Conservation (phyloP, 2,113 vertebrate species). For the Meles meles region DNA sequence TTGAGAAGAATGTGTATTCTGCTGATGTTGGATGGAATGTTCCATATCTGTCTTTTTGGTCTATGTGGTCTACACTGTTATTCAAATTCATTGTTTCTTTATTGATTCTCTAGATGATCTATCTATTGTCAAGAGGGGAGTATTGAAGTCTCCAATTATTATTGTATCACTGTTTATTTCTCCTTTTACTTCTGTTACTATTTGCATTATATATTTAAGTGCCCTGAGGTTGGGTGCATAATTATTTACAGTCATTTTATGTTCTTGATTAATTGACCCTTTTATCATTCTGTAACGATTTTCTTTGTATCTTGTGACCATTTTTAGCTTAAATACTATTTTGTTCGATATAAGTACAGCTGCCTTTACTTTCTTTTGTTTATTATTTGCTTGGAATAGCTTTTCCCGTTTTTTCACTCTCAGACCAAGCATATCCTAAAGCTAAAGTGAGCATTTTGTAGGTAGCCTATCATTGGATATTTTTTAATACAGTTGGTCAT, state of each 20-base stretch:
- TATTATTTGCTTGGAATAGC: background rate
- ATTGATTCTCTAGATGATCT: background rate
- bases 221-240: background rate
- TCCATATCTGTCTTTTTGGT: background rate
- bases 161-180: background rate
- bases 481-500: background rate
- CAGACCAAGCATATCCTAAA: background rate
- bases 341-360: background rate
- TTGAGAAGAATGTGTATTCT: background rate
- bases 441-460: background rate
- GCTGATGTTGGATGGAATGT: background rate
- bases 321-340: background rate
- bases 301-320: background rate
- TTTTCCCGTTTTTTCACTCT: background rate
- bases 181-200: background rate
- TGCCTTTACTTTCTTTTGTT: background rate
- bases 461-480: background rate
- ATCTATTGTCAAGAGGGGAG: background rate
- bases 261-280: background rate
- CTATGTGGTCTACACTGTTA: background rate
- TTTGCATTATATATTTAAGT: background rate
- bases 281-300: background rate
- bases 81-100: background rate
- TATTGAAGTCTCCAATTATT: background rate
- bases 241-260: background rate